Evolutionary conservation across 2,888 invertebrate genomes (phyloP).

Genomic region (Torymus texanus): DNA sequence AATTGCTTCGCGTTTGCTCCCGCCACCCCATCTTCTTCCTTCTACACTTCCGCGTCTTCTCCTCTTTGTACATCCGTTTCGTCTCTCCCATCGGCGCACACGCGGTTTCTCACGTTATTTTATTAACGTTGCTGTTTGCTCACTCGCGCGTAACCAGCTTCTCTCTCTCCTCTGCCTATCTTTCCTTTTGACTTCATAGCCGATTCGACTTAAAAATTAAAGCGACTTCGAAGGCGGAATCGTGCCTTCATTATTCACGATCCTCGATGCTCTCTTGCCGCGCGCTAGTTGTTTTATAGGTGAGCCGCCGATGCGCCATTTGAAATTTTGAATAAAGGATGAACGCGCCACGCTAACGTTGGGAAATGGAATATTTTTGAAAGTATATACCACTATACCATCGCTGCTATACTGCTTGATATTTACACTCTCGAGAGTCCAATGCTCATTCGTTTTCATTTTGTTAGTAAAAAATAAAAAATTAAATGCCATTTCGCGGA

Average conservation of each 20-base stretch:
- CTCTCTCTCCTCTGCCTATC: too few relatives aligned
- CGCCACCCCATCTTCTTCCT: background rate
- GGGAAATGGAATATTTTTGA: too few relatives aligned
- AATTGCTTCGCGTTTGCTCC: background rate
- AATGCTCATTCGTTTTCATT: too few relatives aligned
- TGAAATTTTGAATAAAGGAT: constrained; percentile 8
- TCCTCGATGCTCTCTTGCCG: too few relatives aligned
- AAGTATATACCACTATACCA: too few relatives aligned
- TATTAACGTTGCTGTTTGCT: constrained; percentile 26
- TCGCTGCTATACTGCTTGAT: too few relatives aligned
- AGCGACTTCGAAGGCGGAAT: constrained; percentile 8
- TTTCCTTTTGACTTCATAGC: constrained; percentile 15
- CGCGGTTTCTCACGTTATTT: constrained; percentile 11
- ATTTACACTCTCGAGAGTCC: too few relatives aligned
- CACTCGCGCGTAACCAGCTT: too few relatives aligned
- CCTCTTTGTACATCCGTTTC: background rate
- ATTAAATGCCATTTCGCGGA: too few relatives aligned
- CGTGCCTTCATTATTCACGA: constrained; percentile 19
- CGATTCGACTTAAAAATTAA: constrained; percentile 34
- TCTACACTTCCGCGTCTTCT: background rate
- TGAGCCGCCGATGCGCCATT: constrained; percentile 9
- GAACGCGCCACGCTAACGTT: background rate
- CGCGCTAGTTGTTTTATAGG: constrained; percentile 1
- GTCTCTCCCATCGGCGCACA: background rate
- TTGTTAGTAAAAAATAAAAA: too few relatives aligned